These are phyloP conservation scores for Oreochromis tanganicae DNA, from an alignment of 2,113 vertebrate species.

Conservation along the genomic window DNA sequence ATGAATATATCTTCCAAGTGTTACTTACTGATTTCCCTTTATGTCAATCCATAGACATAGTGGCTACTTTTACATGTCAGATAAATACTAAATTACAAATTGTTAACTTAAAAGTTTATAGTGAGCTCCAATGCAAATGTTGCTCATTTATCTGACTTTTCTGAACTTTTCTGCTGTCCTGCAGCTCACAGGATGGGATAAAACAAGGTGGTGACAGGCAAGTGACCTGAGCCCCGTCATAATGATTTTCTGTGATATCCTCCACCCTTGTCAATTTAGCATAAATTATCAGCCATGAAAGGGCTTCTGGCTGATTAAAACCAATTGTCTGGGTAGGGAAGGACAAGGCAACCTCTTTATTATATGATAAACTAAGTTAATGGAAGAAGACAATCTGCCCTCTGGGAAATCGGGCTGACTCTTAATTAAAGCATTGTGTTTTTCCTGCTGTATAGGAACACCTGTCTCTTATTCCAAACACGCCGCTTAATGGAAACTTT, in stretches of 20 bases:
- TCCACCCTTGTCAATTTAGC: slow-evolving; percentile 73
- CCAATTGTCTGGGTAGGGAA: slow-evolving; percentile 75
- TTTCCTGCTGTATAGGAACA: slow-evolving; percentile 17
- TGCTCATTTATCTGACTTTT: not conserved
- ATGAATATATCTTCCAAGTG: not conserved
- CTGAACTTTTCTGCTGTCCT: slow-evolving; percentile 18
- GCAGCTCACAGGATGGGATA: slow-evolving; percentile 19
- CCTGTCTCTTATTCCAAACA: slow-evolving; percentile 21
- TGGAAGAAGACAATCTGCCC: slow-evolving; percentile 72
- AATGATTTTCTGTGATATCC: slow-evolving; percentile 74
- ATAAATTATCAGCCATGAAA: slow-evolving; percentile 75
- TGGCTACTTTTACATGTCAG: not conserved
- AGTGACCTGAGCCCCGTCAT: slow-evolving; percentile 65
- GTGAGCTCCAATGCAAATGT: not conserved
- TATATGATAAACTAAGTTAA: slow-evolving; percentile 75
- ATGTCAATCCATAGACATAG: not conserved
- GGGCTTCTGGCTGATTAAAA: slow-evolving; percentile 77
- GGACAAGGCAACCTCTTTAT: slow-evolving; percentile 77
- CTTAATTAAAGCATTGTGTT: slow-evolving; percentile 74
- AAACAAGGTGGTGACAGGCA: slow-evolving; percentile 60
- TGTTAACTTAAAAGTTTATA: not conserved
- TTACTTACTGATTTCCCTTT: not conserved
- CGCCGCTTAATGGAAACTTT: slow-evolving; percentile 22
- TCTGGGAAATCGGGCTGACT: slow-evolving; percentile 66
- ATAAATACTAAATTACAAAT: not conserved